These are phyloP conservation scores for Furcifer pardalis DNA, from an alignment of 2,797 vertebrate genomes.

Conservation along the genomic window DNA sequence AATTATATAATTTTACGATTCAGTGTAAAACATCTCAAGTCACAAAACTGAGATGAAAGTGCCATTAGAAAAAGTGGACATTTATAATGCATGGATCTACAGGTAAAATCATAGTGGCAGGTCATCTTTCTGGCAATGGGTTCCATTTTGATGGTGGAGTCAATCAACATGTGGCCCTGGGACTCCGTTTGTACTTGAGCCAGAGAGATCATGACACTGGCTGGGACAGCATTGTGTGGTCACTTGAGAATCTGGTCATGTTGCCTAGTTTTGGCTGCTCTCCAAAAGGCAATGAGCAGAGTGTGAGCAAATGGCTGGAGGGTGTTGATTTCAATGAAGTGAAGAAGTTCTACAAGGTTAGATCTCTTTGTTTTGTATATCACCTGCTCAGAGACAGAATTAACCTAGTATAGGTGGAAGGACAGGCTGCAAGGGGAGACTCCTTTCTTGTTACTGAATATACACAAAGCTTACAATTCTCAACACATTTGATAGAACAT, in stretches of 20 bases:
- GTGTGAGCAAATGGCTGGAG: slow-evolving; percentile 2
- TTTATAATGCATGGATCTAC: neutral
- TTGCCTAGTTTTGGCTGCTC: slow-evolving; percentile 1
- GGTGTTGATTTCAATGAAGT: slow-evolving; percentile 24
- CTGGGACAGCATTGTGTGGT: neutral
- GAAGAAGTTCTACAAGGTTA: slow-evolving; percentile 17
- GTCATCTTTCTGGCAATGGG: neutral
- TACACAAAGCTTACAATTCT: neutral
- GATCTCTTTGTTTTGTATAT: neutral
- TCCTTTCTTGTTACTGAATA: neutral
- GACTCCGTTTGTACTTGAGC: neutral
- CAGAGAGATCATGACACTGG: neutral
- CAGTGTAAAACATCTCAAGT: too few species aligned
- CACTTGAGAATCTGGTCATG: slow-evolving; percentile 6
- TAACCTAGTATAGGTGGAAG: neutral
- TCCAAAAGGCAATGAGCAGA: slow-evolving; percentile 17
- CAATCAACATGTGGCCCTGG: neutral
- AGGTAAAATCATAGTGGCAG: neutral
- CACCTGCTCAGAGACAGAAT: neutral
- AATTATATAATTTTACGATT: too few species aligned
- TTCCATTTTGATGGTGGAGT: neutral
- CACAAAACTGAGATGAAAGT: too few species aligned
- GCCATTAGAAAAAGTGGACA: too few species aligned
- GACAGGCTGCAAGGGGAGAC: neutral
- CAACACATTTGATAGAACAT: neutral